Base-by-base conservation (phyloP, 2,113 vertebrate genomes). In the Microtus pennsylvanicus region DNA sequence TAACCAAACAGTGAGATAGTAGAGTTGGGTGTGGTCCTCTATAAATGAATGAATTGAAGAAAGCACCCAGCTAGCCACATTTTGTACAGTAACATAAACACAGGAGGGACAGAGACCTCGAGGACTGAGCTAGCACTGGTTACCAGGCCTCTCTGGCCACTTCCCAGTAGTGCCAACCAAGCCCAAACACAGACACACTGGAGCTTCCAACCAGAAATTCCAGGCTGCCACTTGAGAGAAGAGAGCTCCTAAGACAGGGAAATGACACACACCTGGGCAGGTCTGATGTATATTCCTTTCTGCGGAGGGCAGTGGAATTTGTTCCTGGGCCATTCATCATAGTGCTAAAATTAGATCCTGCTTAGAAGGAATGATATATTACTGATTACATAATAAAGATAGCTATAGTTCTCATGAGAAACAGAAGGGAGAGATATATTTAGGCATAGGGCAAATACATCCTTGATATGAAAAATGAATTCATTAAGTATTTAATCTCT, bases 401-500 rank as follows among this genome's bases (percentile, higher is more conserved):
- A 97, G 98, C 97, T 95, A 85, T 97, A 97, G 97, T 97, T 98
- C 97, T 98, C 98, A 93, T 85, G 98, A 97, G 96, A 97, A 97
- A 97, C 96, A 97, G 98, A 97, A 97, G 94, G 86, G 90, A 97
- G 98, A 97, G 97, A 97, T 96, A 97, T 87, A 97, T 96, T 96
- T 97, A 97, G 97, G 97, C 67, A 4, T 30, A 91, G 96, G 97
- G 95, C 96, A 97, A 97, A 97, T 97, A 96, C 75, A 97, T 94
- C 96, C 89, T 95, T 72, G 98, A 81, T 97, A 96, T 97, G 97
- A 97, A 97, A 98, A 98, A 98, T 97, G 98, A 93, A 96, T 98
- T 97, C 98, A 97, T 98, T 98, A 98, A 97, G 96, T 97, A 97
- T 97, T 98, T 98, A 98, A 98, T 98, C 98, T 98, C 97, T 97